Percentiles rank a stretch among this genome's conserved stretches.
Conservation (phyloP, 2,888 invertebrate species). For the Eurytoma californica region DNA sequence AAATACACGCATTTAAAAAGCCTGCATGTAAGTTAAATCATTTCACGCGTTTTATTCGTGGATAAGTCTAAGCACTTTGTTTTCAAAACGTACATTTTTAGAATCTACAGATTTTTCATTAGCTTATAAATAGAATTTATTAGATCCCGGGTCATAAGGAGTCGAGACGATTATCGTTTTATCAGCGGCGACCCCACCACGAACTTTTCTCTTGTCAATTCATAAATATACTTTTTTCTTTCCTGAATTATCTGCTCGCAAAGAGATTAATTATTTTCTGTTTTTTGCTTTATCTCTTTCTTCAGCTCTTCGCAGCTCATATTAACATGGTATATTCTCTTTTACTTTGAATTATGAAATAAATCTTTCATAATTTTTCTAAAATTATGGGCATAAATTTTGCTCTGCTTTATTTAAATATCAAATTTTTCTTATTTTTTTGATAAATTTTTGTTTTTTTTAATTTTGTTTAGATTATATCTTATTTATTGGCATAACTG, state of each 20-base stretch:
- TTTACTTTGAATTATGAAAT: neutral
- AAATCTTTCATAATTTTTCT: neutral
- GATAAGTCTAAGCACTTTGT: conserved; percentile 2
- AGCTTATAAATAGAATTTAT: conserved; percentile 62
- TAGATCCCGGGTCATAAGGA: conserved; percentile 65
- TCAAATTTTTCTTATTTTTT: too few relatives aligned
- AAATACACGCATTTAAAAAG: conserved; percentile 26
- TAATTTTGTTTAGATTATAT: too few relatives aligned
- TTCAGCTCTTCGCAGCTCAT: neutral
- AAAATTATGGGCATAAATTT: neutral
- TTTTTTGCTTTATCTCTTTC: conserved; percentile 50
- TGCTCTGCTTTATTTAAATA: too few relatives aligned
- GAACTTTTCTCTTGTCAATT: conserved; percentile 52
- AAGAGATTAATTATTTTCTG: conserved; percentile 52
- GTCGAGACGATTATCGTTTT: conserved; percentile 67
- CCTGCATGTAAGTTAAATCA: neutral
- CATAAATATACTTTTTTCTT: conserved; percentile 59
- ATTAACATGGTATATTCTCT: neutral
- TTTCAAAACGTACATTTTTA: neutral
- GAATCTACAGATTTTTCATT: neutral
- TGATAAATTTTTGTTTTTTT: too few relatives aligned
- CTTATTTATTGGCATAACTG: too few relatives aligned
- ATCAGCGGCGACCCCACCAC: conserved; percentile 64
- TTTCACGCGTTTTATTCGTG: conserved; percentile 49
- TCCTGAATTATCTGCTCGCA: conserved; percentile 41